phyloP scores from a whole-genome alignment of 2,113 vertebrate species.

The Stictonetta naevosa region DNA sequence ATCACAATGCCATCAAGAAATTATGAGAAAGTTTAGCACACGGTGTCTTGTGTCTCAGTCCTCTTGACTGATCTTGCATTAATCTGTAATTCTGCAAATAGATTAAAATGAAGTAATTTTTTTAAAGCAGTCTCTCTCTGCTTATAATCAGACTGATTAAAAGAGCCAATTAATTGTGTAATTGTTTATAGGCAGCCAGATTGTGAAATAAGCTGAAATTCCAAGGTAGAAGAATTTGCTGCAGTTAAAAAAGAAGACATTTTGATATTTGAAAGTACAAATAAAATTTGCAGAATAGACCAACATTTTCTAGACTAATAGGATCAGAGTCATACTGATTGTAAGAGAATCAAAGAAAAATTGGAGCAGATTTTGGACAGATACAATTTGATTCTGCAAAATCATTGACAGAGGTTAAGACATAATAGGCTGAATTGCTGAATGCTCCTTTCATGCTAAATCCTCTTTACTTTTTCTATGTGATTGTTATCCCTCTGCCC shows the following conservation, averaged over 20 bases:
- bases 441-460: neutral
- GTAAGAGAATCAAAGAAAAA: neutral
- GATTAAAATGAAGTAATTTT: neutral
- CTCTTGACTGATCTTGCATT: neutral
- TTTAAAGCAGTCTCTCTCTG: neutral
- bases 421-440: neutral
- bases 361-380: neutral
- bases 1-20: no score
- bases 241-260: neutral
- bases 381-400: neutral
- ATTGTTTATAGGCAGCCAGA: neutral
- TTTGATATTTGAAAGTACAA: neutral
- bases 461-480: neutral
- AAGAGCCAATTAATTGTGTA: neutral
- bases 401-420: neutral
- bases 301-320: neutral
- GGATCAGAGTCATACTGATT: neutral
- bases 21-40: neutral
- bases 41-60: accelerated
- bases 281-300: neutral
- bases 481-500: neutral
- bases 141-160: neutral
- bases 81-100: neutral
- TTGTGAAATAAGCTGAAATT: neutral
- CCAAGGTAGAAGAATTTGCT: neutral